Evolutionary conservation across 2,888 invertebrate genomes (phyloP).

Genomic region (Blastobasis adustella): DNA sequence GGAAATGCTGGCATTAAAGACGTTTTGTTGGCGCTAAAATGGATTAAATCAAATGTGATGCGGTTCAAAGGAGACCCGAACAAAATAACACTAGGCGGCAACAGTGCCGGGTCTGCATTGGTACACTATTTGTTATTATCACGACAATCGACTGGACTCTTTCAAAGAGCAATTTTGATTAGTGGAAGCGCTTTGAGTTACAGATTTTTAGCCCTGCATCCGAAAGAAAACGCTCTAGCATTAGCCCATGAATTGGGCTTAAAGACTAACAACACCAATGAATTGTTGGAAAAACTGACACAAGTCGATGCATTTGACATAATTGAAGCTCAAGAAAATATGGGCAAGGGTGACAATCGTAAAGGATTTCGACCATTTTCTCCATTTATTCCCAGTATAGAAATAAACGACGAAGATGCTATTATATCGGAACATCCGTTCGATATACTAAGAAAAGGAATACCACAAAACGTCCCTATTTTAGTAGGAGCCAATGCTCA

Average conservation of each 20-base stretch:
- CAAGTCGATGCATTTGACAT: conserved; percentile 20
- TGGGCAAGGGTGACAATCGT: conserved; percentile 13
- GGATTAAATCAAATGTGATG: conserved; percentile 33
- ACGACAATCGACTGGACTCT: conserved; percentile 25
- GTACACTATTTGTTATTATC: conserved; percentile 33
- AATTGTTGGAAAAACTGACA: conserved; percentile 15
- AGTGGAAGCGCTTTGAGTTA: conserved; percentile 26
- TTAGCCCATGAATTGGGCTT: conserved; percentile 20
- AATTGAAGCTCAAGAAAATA: conserved; percentile 18
- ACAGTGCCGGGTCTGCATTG: conserved; percentile 37
- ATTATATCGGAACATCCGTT: conserved; percentile 39
- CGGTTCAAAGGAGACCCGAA: conserved; percentile 31
- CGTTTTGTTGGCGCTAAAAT: conserved; percentile 27
- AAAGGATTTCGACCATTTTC: conserved; percentile 19
- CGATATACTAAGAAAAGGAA: conserved; percentile 23
- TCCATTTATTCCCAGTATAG: conserved; percentile 45
- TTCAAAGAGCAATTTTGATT: conserved; percentile 21
- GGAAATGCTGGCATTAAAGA: conserved; percentile 44
- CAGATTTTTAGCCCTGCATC: conserved; percentile 21
- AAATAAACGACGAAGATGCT: conserved; percentile 27
- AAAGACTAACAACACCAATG: conserved; percentile 10
- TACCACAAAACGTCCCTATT: conserved; percentile 40
- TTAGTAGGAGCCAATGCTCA: conserved; percentile 44
- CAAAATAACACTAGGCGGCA: conserved; percentile 32
- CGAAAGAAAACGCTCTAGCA: conserved; percentile 16